These are phyloP conservation scores for Sylvia borin DNA, from an alignment of 2,797 vertebrate genomes.

Conservation along the genomic window DNA sequence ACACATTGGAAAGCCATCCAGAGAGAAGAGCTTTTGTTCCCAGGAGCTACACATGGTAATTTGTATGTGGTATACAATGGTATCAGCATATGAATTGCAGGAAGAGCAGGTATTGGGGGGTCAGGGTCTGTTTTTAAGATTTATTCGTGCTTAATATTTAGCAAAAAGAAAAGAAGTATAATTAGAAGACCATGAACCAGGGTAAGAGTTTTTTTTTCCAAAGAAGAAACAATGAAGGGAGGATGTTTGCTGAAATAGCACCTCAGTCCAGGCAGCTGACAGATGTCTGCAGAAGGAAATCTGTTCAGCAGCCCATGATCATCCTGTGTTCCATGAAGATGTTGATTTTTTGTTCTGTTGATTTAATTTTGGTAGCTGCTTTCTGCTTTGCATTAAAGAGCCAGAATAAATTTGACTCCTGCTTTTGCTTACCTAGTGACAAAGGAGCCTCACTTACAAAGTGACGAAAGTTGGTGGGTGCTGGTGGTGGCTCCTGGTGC, in stretches of 20 bases:
- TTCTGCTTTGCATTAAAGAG: not conserved
- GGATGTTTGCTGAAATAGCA: conserved; percentile 25
- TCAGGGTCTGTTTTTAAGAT: conserved; percentile 23
- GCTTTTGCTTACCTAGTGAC: not conserved
- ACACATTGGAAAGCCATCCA: not conserved
- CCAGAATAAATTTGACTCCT: not conserved
- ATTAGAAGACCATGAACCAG: conserved; percentile 39
- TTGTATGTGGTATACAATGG: not conserved
- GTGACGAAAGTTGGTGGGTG: not conserved
- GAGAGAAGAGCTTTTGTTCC: conserved; percentile 25
- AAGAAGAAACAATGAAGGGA: conserved; percentile 45
- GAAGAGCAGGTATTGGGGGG: not conserved
- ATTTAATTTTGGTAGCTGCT: not conserved
- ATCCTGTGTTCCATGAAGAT: not conserved
- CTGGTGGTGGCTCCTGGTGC: not conserved
- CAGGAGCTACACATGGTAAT: not conserved
- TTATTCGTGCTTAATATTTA: not conserved
- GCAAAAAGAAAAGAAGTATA: conserved; percentile 6
- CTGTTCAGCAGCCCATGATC: not conserved
- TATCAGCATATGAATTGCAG: conserved; percentile 24
- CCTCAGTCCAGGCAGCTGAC: not conserved
- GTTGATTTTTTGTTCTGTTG: not conserved
- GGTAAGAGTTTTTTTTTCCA: conserved; percentile 12
- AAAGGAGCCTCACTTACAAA: not conserved
- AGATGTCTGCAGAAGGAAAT: conserved; percentile 36